Evolutionary conservation across 1,140 invertebrate species (phyloP).

Genomic region (Drosophila repletoides): DNA sequence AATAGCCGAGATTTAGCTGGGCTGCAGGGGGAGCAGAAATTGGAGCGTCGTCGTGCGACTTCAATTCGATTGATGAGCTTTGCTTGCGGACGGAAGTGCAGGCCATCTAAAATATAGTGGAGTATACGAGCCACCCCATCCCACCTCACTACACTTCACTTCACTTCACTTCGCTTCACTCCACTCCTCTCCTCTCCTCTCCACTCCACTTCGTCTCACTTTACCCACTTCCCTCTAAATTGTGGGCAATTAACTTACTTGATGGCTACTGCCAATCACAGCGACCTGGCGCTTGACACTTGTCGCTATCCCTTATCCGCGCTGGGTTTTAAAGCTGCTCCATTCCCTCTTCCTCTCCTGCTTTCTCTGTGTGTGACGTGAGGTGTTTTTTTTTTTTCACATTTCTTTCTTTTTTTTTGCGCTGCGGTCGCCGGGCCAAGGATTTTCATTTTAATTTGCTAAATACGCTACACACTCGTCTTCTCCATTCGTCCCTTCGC

Average conservation of each 20-base stretch:
- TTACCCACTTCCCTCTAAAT: too few relatives aligned
- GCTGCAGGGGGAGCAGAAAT: not conserved
- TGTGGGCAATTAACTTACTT: slow-evolving; percentile 77
- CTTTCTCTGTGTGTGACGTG: not conserved
- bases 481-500: not conserved
- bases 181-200: not conserved
- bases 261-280: slow-evolving; percentile 78
- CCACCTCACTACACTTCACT: not conserved
- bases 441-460: slow-evolving; percentile 74
- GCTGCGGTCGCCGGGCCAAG: slow-evolving; percentile 36
- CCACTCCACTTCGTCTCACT: slow-evolving; percentile 28
- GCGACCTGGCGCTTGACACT: slow-evolving; percentile 42
- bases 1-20: slow-evolving; percentile 70
- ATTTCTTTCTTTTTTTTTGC: slow-evolving; percentile 9
- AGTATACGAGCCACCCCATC: not conserved
- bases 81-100: slow-evolving; percentile 47
- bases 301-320: slow-evolving; percentile 20
- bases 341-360: not conserved
- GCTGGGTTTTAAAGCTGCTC: slow-evolving; percentile 38
- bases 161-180: slow-evolving; percentile 1
- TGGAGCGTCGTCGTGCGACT: slow-evolving; percentile 36
- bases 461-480: slow-evolving; percentile 48
- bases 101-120: not conserved
- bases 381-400: slow-evolving; percentile 17
- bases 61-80: slow-evolving; percentile 77